Evolutionary conservation across 2,888 invertebrate genomes (phyloP).

Genomic region (Aelia acuminata): DNA sequence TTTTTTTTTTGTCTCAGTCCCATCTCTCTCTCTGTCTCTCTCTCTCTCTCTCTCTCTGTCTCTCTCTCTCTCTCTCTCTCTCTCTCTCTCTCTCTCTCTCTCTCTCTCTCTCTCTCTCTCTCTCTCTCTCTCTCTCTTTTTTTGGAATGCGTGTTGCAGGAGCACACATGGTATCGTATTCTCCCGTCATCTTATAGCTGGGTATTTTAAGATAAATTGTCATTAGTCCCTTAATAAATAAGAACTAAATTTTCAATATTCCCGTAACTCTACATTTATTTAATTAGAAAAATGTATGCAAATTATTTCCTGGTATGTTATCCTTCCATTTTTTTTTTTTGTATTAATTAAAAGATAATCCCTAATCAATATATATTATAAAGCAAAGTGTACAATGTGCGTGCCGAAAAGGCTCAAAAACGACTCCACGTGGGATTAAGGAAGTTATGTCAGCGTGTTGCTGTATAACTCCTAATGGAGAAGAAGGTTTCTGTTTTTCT

Average conservation of each 20-base stretch:
- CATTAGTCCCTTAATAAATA: neutral
- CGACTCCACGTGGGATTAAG: too few species aligned
- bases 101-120: neutral
- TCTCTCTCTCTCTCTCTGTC: neutral
- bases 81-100: neutral
- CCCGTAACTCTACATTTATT: neutral
- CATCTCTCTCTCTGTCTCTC: neutral
- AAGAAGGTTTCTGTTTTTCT: too few species aligned
- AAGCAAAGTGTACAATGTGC: too few species aligned
- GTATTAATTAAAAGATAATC: too few species aligned
- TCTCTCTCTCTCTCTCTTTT: neutral
- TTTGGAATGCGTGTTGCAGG: constrained; percentile 8
- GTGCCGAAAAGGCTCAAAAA: too few species aligned
- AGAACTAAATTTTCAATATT: neutral
- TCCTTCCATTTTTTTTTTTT: too few species aligned
- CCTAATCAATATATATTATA: too few species aligned
- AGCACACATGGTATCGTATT: constrained; percentile 15
- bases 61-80: neutral
- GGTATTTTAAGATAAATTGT: neutral
- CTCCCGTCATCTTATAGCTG: constrained; percentile 5
- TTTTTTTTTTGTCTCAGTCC: constrained; percentile 28
- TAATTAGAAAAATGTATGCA: too few species aligned
- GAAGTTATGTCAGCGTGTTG: too few species aligned
- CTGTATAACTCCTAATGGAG: too few species aligned
- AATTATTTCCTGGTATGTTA: too few species aligned